Percentiles rank a stretch among this genome's conserved stretches.
These are phyloP conservation scores for Lindbergichthys nudifrons DNA, from an alignment of 2,797 vertebrate species.

Conservation along the genomic window DNA sequence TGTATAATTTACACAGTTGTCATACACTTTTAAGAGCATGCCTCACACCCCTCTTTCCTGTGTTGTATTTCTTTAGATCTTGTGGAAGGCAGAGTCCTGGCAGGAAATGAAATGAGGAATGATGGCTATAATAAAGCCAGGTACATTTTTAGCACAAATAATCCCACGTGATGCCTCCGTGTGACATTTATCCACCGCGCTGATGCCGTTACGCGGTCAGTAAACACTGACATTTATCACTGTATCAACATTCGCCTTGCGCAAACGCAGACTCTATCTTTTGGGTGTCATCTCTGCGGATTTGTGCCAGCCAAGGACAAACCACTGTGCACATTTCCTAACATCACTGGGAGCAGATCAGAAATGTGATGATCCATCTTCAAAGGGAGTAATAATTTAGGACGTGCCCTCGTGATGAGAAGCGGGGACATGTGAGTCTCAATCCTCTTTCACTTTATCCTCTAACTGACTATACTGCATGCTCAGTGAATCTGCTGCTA, in stretches of 20 bases:
- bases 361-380: constrained; percentile 54
- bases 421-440: constrained; percentile 19
- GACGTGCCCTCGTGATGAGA: constrained; percentile 21
- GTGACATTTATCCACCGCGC: constrained; percentile 58
- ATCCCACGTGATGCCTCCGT: constrained; percentile 19
- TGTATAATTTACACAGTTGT: constrained; percentile 7
- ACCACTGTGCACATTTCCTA: constrained; percentile 26
- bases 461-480: constrained; percentile 13
- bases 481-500: constrained; percentile 18
- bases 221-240: constrained; percentile 67
- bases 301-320: constrained; percentile 18
- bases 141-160: constrained; percentile 47
- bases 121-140: constrained; percentile 41
- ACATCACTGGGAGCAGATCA: constrained; percentile 23
- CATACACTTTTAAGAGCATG: background rate
- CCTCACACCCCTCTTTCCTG: background rate
- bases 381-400: constrained; percentile 57
- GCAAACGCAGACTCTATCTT: background rate
- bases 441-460: constrained; percentile 29
- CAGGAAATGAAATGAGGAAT: constrained; percentile 14
- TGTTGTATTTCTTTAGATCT: background rate
- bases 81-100: background rate
- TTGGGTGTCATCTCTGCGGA: constrained; percentile 34
- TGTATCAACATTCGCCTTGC: constrained; percentile 39
- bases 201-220: constrained; percentile 41